phyloP scores from a whole-genome alignment of 2,888 invertebrate genomes.

The Terebella lapidaria region DNA sequence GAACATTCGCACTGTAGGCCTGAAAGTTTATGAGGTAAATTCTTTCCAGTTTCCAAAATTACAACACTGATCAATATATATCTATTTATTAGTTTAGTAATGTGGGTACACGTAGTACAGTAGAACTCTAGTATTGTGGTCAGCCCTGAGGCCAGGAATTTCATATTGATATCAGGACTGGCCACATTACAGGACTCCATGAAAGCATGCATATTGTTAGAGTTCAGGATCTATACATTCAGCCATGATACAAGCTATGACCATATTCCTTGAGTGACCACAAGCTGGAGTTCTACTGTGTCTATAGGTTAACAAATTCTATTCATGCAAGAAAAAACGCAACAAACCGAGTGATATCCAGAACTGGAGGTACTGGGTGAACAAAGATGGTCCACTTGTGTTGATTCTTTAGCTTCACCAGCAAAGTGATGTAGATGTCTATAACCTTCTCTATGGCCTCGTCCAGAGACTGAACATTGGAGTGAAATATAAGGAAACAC shows the following conservation, averaged over 20 bases:
- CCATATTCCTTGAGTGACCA: too few species aligned
- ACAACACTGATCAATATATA: too few species aligned
- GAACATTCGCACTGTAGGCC: neutral
- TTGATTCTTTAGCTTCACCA: neutral
- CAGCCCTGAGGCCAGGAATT: too few species aligned
- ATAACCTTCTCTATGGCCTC: slow-evolving; percentile 6
- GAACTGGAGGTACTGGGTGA: slow-evolving; percentile 14
- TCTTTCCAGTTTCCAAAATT: too few species aligned
- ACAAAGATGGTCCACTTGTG: slow-evolving; percentile 11
- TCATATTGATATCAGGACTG: neutral
- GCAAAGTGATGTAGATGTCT: slow-evolving; percentile 9
- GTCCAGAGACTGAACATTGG: slow-evolving; percentile 9
- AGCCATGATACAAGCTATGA: too few species aligned
- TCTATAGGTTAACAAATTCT: neutral
- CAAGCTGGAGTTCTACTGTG: too few species aligned
- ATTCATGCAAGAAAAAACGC: neutral
- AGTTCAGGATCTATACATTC: neutral
- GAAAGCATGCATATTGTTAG: neutral
- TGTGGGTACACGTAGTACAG: too few species aligned
- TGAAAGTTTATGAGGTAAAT: neutral
- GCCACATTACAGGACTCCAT: neutral
- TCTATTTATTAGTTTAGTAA: too few species aligned
- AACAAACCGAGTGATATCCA: slow-evolving; percentile 2
- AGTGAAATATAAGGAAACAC: too few species aligned
- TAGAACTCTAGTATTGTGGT: too few species aligned